Base-by-base conservation (phyloP, 2,113 vertebrate species). In the Indicator indicator region DNA sequence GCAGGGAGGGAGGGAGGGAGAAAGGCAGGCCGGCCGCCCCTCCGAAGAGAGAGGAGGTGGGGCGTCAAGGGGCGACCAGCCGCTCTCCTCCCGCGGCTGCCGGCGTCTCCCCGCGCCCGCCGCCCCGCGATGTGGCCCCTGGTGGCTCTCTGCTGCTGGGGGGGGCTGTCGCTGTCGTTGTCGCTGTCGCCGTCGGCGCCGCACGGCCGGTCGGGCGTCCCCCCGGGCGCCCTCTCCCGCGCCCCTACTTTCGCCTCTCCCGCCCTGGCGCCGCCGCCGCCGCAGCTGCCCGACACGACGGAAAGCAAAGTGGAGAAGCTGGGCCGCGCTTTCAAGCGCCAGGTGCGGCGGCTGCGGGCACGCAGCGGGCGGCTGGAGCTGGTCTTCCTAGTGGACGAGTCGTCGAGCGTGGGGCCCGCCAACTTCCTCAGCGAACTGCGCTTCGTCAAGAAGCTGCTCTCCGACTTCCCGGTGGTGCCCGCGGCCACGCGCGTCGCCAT, bases 361-460 rank as follows among this genome's bases (percentile, higher is more conserved):
- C 98, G 97, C 52, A 99, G 99, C 97, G 92, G 79, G 54, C 97
- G 98, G 69, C 94, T 99, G 95, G 99, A 99, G 96, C 97, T 99
- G 90, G 99, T 99, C 44, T 99, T 99, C 97, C 97, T 99, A 93
- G 99, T 99, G 98, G 99, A 99, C 55, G 99, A 99, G 98, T 99
- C 99, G 54, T 99, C 99, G 86, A 99, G 99, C 78, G 99, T 99
- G 92, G 99, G 99, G 56, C 98, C 98, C 56, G 97, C 97, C 83
- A 99, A 99, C 98, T 99, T 99, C 97, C 98, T 97, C 92, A 99
- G 98, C 90, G 99, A 99, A 98, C 98, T 99, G 96, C 98, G 98
- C 95, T 99, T 99, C 88, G 98, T 99, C 20, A 98, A 98, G 89
- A 99, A 99, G 98, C 98, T 99, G 97, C 98, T 99, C 55, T 99